Conservation (phyloP, 2,113 vertebrate species). For the Jacana jacana region DNA sequence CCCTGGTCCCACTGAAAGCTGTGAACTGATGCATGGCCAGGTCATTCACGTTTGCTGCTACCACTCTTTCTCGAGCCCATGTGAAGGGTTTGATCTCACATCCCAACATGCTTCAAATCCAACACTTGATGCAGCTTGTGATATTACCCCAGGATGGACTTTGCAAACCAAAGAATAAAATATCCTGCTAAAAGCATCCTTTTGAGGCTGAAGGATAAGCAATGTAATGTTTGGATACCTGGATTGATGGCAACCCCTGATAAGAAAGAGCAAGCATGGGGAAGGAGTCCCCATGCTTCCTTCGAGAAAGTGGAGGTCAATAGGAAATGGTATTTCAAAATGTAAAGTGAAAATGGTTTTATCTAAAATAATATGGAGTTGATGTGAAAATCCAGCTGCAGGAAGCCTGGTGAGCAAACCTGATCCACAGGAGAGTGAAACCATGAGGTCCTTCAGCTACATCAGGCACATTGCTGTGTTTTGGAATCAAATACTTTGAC, state of each 20-base stretch:
- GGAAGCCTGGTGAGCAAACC: background rate
- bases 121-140: rapidly evolving
- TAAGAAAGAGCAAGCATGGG: background rate
- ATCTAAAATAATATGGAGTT: background rate
- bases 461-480: background rate
- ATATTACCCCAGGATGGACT: background rate
- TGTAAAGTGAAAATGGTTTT: background rate
- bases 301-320: background rate
- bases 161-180: background rate
- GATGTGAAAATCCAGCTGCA: background rate
- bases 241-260: background rate
- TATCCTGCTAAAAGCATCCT: background rate
- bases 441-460: background rate
- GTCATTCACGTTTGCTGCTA: background rate
- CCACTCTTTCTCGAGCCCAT: background rate
- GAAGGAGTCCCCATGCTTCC: background rate
- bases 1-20: background rate
- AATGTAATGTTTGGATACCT: background rate
- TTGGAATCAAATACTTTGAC: background rate
- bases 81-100: background rate
- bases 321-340: background rate
- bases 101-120: background rate
- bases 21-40: background rate
- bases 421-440: background rate
- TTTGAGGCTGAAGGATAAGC: background rate